These are phyloP conservation scores for Syngnathus typhle DNA, from an alignment of 2,113 vertebrate species.

Conservation along the genomic window DNA sequence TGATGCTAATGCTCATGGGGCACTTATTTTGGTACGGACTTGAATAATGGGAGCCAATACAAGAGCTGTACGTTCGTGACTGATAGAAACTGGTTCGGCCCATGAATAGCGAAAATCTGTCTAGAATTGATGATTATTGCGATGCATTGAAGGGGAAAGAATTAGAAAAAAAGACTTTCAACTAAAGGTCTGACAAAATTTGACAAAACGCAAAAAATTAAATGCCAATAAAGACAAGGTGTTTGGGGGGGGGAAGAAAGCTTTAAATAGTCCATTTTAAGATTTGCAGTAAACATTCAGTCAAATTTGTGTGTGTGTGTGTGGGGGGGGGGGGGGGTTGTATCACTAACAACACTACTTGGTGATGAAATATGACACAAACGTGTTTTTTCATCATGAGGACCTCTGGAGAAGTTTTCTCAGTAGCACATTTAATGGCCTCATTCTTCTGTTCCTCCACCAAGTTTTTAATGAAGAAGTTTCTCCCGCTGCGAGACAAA, in stretches of 20 bases:
- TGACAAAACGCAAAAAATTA: background rate
- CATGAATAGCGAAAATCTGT: too few relatives aligned
- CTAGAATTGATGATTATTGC: too few relatives aligned
- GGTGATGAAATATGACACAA: background rate
- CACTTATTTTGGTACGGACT: background rate
- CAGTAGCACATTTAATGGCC: background rate
- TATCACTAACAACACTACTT: background rate
- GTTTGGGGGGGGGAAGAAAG: background rate
- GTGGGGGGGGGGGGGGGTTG: too few relatives aligned
- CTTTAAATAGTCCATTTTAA: background rate
- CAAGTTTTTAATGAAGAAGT: constrained; percentile 3
- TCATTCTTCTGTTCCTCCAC: background rate
- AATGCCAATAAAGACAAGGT: background rate
- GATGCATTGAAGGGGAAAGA: too few relatives aligned
- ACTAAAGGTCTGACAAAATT: too few relatives aligned
- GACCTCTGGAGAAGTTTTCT: background rate
- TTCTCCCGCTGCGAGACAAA: constrained; percentile 8
- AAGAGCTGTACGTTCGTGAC: too few relatives aligned
- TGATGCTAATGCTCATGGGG: background rate
- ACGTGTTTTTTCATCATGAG: background rate
- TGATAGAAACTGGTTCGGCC: too few relatives aligned
- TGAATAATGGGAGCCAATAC: background rate
- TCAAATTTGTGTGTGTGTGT: background rate
- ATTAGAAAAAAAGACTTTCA: too few relatives aligned
- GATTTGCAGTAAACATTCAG: background rate